phyloP scores from a whole-genome alignment of 2,113 vertebrate species.

The Pygoscelis antarcticus region DNA sequence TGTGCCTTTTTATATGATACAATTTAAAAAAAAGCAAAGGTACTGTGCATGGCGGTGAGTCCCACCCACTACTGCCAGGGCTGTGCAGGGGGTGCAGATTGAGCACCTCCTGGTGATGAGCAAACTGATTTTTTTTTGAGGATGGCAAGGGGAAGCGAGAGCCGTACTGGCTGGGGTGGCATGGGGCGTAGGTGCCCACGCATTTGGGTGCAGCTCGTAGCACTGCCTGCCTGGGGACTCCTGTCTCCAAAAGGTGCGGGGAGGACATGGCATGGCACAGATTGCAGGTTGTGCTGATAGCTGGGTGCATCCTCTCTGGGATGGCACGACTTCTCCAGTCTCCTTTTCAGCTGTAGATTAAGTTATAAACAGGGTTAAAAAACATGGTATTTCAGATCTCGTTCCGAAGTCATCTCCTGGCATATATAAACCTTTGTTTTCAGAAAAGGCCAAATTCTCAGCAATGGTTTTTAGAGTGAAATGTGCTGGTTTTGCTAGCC shows the following conservation, averaged over 20 bases:
- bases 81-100: not conserved
- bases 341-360: not conserved
- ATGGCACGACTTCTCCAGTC: not conserved
- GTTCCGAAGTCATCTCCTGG: not conserved
- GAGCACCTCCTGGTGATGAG: not conserved
- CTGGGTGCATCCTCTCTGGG: not conserved
- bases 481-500: not conserved
- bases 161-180: not conserved
- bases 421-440: not conserved
- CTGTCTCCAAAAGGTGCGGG: not conserved
- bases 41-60: not conserved
- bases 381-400: accelerated
- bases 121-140: not conserved
- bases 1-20: not conserved
- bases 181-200: not conserved
- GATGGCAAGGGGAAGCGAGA: not conserved
- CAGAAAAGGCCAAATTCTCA: not conserved
- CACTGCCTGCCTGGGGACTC: not conserved
- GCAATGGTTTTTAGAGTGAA: not conserved
- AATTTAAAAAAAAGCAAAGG: not conserved
- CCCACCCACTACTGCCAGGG: not conserved
- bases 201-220: not conserved
- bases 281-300: not conserved
- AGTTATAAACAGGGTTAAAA: not conserved
- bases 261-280: not conserved